These are phyloP conservation scores for Pelecanoides urinatrix DNA, from an alignment of 2,113 vertebrate genomes.

Conservation along the genomic window DNA sequence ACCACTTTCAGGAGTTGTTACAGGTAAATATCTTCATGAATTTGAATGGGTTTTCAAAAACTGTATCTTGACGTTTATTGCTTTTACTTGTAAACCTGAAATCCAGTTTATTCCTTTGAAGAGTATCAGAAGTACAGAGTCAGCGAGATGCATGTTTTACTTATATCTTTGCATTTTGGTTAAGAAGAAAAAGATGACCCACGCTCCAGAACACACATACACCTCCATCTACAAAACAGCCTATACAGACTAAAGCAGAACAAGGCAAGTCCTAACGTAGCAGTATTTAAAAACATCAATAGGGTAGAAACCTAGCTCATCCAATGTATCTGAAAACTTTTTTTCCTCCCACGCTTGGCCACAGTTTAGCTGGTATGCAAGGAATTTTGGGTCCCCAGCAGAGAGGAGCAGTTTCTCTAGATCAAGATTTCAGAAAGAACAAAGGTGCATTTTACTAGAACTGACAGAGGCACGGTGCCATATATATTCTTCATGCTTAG, in stretches of 20 bases:
- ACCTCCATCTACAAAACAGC: slow-evolving; percentile 34
- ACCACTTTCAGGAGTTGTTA: neutral
- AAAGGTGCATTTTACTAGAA: neutral
- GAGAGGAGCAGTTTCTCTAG: neutral
- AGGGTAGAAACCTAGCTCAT: neutral
- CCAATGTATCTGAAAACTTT: neutral
- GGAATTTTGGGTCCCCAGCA: neutral
- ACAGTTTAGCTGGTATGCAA: neutral
- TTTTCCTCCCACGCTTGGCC: neutral
- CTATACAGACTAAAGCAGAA: slow-evolving; percentile 14
- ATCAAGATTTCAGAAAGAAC: neutral
- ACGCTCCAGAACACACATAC: neutral
- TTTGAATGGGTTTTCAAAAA: slow-evolving; percentile 48
- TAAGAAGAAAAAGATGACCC: slow-evolving; percentile 11
- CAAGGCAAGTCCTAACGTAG: neutral
- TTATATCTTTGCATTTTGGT: neutral
- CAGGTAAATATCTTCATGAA: slow-evolving; percentile 13
- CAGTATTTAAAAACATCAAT: neutral
- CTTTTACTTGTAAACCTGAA: slow-evolving; percentile 60
- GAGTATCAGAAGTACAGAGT: neutral
- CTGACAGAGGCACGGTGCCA: neutral
- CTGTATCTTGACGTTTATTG: slow-evolving; percentile 44
- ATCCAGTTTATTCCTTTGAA: slow-evolving; percentile 42
- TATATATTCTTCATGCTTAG: neutral
- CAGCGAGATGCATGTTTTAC: neutral